A percentile compares a stretch with the other conserved stretches of the same genome.
phyloP scores from a whole-genome alignment of 37 sponge, comb jelly and placozoan genomes.

The Diacarnus erythraeanus region DNA sequence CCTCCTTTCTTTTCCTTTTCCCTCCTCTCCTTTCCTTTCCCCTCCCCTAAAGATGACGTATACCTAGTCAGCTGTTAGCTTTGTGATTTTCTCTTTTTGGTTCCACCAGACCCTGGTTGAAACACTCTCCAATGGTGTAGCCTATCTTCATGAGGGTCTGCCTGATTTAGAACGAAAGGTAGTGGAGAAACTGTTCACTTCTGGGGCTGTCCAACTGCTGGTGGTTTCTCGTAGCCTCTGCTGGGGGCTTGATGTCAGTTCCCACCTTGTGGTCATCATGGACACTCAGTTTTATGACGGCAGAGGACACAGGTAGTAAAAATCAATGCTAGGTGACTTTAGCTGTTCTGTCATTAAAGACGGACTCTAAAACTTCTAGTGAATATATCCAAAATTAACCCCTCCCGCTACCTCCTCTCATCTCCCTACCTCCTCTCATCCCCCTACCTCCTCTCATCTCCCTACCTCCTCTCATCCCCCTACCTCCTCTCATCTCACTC shows the following conservation, averaged over 20 bases:
- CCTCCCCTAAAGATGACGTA: not conserved
- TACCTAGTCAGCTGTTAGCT: too few species aligned
- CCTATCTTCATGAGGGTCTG: constrained; percentile 96
- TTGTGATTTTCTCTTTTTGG: not conserved
- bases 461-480: not conserved
- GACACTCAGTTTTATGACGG: constrained; percentile 99
- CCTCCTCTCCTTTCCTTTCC: too few species aligned
- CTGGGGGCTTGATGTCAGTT: constrained; percentile 78
- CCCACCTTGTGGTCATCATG: constrained; percentile 96
- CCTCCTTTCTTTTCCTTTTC: too few species aligned
- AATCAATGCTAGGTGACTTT: not conserved
- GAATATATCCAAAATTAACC: not conserved
- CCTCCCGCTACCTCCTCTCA: not conserved
- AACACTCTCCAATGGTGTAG: constrained; percentile 90
- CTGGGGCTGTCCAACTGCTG: constrained; percentile 90
- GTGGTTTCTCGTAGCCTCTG: constrained; percentile 85
- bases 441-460: not conserved
- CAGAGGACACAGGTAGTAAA: constrained; percentile 84
- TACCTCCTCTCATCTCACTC: not conserved
- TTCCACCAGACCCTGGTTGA: constrained; percentile 84
- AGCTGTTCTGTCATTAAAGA: not conserved
- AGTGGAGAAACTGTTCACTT: constrained; percentile 89
- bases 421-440: not conserved
- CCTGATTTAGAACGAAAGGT: constrained; percentile 81
- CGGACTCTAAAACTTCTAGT: too few species aligned